Evolutionary conservation across 1,140 invertebrate species (phyloP), one percentile per base, ranked within the genome.

Genomic region (Pomphorhynchus laevis): DNA sequence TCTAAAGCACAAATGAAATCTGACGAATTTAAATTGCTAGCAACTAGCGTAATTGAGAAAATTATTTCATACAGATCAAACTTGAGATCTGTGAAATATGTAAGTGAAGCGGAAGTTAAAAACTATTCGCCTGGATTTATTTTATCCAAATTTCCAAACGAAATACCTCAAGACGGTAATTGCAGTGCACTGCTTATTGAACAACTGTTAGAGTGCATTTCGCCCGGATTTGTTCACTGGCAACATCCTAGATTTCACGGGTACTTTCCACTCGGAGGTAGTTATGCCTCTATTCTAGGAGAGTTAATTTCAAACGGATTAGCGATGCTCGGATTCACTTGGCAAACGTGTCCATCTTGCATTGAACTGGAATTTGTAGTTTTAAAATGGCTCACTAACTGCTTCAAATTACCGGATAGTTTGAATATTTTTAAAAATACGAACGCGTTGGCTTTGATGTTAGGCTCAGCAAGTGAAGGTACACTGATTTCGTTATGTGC

Each of bases 211-310:
- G n/a, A n/a, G n/a, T n/a, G n/a, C n/a, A n/a, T n/a, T n/a, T n/a
- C n/a, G n/a, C n/a, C n/a, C n/a, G n/a, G n/a, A n/a, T n/a, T n/a
- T n/a, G n/a, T n/a, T n/a, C 80, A 93, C 55, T 98, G 86, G 86
- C 80, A 93, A 55, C 86, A 95, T 65, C 86, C 86, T 0, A 62
- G 77, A 36, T 95, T 98, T 58, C 84, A 93, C 55, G 86, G 86
- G 0, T 98, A 95, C 54, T 95, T 98, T 53, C 86, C 86, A 2
- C 69, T 82, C 1, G 86, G 84, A 20, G 91, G 91, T 61, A 84
- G 74, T 0, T 95, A 71, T 54, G 82, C 86, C 2, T 89, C 82
- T 1, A 86, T 98, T 41, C 59, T 95, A 14, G 86, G 76, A n/a
- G 82, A 93, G 48, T 86, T 98, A 76, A 55, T 98, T 25, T 71